A percentile compares a stretch with the other conserved stretches of the same genome.
Evolutionary conservation across 2,888 invertebrate species (phyloP).

Genomic region (Lepeophtheirus nordmannii): DNA sequence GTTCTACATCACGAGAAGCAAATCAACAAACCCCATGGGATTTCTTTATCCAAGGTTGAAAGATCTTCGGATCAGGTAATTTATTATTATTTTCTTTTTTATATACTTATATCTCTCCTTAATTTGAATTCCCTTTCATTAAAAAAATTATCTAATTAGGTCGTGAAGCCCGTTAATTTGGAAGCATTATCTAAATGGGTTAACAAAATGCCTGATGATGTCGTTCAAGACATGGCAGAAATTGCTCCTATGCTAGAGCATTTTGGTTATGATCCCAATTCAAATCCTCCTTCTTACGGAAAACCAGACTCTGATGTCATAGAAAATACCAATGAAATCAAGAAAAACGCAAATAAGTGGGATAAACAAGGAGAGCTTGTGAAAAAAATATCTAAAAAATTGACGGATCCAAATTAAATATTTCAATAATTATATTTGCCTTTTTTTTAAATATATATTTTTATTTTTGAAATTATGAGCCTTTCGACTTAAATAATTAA

Average conservation of each 20-base stretch:
- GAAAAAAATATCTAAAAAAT: conserved; percentile 17
- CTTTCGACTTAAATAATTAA: no score
- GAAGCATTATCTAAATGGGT: conserved; percentile 89
- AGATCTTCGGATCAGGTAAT: conserved; percentile 92
- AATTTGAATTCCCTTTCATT: not conserved
- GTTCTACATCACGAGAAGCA: conserved; percentile 94
- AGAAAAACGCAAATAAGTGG: conserved; percentile 31
- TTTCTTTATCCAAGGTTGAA: conserved; percentile 57
- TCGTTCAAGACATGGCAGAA: conserved; percentile 75
- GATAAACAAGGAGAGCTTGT: conserved; percentile 15
- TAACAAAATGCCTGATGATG: conserved; percentile 70
- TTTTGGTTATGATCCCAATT: conserved; percentile 81
- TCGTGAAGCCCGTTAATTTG: conserved; percentile 79
- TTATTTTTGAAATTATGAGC: no score
- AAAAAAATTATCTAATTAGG: not conserved
- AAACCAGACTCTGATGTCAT: conserved; percentile 59
- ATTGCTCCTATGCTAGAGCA: conserved; percentile 86
- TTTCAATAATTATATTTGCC: no score
- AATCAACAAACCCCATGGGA: conserved; percentile 55
- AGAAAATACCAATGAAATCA: conserved; percentile 36
- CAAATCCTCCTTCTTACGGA: conserved; percentile 89
- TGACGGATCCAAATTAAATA: no score
- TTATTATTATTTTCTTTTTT: not conserved
- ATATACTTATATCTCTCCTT: not conserved
- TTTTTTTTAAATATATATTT: no score